Conservation (phyloP, 2,797 vertebrate species). For the Sebastiscus tertius region DNA sequence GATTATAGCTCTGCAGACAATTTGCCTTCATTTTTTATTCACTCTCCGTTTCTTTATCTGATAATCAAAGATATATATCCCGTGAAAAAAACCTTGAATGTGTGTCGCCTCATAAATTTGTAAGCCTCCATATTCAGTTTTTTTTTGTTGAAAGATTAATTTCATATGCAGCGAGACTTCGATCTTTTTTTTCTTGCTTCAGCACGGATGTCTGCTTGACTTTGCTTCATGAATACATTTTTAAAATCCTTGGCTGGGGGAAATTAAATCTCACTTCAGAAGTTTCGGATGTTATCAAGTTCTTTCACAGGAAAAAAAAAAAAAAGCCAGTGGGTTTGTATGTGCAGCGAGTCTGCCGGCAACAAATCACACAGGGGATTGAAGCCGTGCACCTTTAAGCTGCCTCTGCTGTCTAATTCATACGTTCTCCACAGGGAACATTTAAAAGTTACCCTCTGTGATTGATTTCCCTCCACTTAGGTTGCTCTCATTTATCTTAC, state of each 20-base stretch:
- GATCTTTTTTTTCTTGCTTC: conserved; percentile 26
- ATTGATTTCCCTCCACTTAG: conserved; percentile 60
- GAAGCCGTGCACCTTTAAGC: conserved; percentile 42
- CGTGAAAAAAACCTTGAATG: conserved; percentile 1
- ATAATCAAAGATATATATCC: conserved; percentile 36
- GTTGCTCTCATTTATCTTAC: conserved; percentile 56
- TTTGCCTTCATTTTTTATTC: conserved; percentile 24
- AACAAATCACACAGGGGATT: conserved; percentile 34
- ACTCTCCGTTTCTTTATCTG: conserved; percentile 20
- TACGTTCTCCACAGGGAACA: conserved; percentile 43
- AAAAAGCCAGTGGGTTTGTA: conserved; percentile 25
- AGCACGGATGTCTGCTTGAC: conserved; percentile 23
- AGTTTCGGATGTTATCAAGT: conserved; percentile 52
- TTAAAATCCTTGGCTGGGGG: conserved; percentile 45
- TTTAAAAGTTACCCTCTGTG: conserved; percentile 57
- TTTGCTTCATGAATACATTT: conserved; percentile 58
- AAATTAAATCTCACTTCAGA: conserved; percentile 61
- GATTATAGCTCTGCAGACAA: conserved; percentile 26
- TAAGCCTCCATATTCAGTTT: conserved; percentile 48
- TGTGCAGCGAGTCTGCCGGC: conserved; percentile 20
- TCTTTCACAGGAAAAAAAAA: conserved; percentile 29
- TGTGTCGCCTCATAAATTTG: conserved; percentile 30
- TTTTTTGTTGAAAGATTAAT: conserved; percentile 37
- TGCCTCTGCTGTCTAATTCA: conserved; percentile 55
- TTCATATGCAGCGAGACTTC: conserved; percentile 15